A percentile compares a stretch with the other conserved stretches of the same genome.
Evolutionary conservation across 2,797 vertebrate genomes (phyloP).

Genomic region (Acomys russatus): DNA sequence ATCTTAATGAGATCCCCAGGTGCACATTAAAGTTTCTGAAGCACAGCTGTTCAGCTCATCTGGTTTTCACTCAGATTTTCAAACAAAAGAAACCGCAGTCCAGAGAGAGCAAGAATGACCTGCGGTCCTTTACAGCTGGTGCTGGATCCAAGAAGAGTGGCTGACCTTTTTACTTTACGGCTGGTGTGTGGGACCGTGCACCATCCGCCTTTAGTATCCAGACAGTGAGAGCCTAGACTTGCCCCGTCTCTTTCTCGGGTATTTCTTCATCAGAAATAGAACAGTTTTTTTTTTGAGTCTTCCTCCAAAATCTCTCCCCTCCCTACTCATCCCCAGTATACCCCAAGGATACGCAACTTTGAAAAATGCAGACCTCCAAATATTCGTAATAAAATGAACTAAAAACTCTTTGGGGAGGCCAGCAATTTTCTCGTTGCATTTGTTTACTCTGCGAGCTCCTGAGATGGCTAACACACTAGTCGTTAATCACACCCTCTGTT

Average conservation of each 20-base stretch:
- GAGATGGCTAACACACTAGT: slow-evolving; percentile 92
- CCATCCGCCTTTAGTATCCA: background rate
- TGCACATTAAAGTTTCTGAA: slow-evolving; percentile 68
- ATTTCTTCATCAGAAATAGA: background rate
- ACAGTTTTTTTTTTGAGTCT: background rate
- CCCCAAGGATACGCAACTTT: slow-evolving; percentile 69
- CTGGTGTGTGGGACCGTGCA: rapidly evolving
- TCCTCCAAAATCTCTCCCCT: slow-evolving; percentile 17
- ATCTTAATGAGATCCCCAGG: slow-evolving; percentile 80
- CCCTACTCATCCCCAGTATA: slow-evolving; percentile 50
- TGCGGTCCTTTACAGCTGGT: background rate
- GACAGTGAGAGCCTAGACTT: background rate
- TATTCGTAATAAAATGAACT: slow-evolving; percentile 87
- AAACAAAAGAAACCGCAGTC: slow-evolving; percentile 68
- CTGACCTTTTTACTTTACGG: background rate
- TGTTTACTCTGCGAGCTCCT: slow-evolving; percentile 91
- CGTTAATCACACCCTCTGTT: slow-evolving; percentile 92
- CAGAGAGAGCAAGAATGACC: background rate
- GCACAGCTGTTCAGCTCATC: slow-evolving; percentile 67
- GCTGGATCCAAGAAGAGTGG: background rate
- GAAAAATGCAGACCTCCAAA: slow-evolving; percentile 82
- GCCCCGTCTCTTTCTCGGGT: background rate
- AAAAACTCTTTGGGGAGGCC: slow-evolving; percentile 88
- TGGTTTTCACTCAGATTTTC: slow-evolving; percentile 59
- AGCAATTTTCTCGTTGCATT: slow-evolving; percentile 86